A percentile compares a stretch with the other conserved stretches of the same genome.
These are phyloP conservation scores for Falco rusticolus DNA, from an alignment of 2,797 vertebrate species.

Conservation along the genomic window DNA sequence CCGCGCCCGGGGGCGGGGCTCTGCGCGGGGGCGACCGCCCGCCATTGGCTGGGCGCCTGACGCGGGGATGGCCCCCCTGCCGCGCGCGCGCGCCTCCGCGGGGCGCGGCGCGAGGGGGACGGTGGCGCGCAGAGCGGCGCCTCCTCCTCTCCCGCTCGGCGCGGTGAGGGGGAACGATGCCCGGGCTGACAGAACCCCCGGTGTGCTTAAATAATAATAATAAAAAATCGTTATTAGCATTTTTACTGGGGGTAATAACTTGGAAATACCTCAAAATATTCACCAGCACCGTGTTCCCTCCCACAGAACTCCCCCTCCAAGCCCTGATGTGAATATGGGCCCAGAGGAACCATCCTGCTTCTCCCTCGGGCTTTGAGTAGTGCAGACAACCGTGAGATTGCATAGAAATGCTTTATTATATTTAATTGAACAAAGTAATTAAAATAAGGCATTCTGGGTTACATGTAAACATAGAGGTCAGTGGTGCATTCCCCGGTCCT, in stretches of 20 bases:
- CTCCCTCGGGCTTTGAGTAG: not conserved
- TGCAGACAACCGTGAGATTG: not conserved
- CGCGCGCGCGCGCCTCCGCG: not conserved
- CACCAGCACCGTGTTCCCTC: not conserved
- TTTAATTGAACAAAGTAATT: constrained; percentile 21
- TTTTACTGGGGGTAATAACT: not conserved
- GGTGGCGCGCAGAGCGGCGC: not conserved
- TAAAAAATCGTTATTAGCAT: too few species aligned
- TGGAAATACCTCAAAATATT: not conserved
- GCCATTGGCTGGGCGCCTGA: not conserved
- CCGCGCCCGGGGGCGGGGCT: not conserved
- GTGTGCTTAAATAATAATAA: not conserved
- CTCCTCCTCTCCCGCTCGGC: too few species aligned
- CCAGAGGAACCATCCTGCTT: rapidly evolving
- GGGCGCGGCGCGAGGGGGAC: not conserved
- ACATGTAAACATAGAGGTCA: not conserved
- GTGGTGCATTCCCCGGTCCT: too few species aligned
- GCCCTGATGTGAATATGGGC: rapidly evolving
- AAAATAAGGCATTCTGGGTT: constrained; percentile 2
- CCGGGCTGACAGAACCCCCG: too few species aligned
- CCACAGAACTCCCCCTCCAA: too few species aligned
- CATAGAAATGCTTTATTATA: constrained; percentile 51
- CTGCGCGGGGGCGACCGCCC: too few species aligned
- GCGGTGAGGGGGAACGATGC: not conserved
- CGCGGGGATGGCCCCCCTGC: not conserved